A percentile compares a stretch with the other conserved stretches of the same genome.
phyloP scores from a whole-genome alignment of 2,113 vertebrate genomes.

The Porphyrio hochstetteri region DNA sequence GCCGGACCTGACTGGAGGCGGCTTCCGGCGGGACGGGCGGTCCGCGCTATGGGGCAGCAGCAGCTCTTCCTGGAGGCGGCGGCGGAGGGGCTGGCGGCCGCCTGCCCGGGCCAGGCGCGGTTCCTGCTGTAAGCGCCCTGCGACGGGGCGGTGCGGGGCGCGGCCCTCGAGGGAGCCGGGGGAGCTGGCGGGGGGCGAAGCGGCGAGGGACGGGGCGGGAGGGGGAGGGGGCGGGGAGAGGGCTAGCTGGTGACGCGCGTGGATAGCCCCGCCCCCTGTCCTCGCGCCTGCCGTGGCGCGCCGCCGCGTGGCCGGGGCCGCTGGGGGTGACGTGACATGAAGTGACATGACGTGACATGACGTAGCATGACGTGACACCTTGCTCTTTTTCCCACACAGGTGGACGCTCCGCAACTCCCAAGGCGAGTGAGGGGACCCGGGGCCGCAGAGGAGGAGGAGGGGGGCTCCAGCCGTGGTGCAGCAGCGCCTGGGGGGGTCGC shows the following conservation, averaged over 20 bases:
- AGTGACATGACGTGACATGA: neutral
- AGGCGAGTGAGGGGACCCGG: constrained; percentile 19
- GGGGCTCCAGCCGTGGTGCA: neutral
- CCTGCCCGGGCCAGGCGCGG: constrained; percentile 72
- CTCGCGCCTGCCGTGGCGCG: neutral
- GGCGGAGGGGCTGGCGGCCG: constrained; percentile 15
- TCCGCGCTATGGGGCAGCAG: neutral
- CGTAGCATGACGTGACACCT: neutral
- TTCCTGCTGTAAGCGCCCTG: constrained; percentile 69
- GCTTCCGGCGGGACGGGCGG: neutral
- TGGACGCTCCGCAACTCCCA: constrained; percentile 22
- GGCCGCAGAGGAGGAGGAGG: neutral
- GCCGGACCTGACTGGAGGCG: neutral
- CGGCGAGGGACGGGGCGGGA: neutral
- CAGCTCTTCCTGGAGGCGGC: constrained; percentile 45
- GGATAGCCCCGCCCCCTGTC: neutral
- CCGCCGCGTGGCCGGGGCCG: neutral
- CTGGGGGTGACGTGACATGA: neutral
- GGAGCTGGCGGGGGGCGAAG: neutral
- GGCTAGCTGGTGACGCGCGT: neutral
- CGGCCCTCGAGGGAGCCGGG: too few species aligned
- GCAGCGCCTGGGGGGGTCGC: neutral
- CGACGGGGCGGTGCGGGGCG: too few species aligned
- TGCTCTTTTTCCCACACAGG: neutral
- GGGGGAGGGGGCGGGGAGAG: neutral